These are phyloP conservation scores for Strigops habroptila DNA, from an alignment of 2,113 vertebrate species.

Conservation along the genomic window DNA sequence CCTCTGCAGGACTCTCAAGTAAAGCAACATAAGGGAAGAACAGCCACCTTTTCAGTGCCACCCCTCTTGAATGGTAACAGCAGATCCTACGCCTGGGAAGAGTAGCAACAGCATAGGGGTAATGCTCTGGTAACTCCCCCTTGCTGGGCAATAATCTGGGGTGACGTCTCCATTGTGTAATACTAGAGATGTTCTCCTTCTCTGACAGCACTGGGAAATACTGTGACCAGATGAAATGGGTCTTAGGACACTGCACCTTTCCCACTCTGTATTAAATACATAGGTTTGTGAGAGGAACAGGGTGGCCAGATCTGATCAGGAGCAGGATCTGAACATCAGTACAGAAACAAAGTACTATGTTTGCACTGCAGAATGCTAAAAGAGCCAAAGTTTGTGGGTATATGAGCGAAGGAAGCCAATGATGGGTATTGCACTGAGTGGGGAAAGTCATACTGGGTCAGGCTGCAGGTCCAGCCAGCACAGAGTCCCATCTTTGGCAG, in stretches of 20 bases:
- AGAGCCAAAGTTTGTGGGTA: neutral
- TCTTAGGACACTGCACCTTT: neutral
- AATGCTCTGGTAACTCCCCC: neutral
- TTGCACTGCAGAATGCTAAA: neutral
- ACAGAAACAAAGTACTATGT: neutral
- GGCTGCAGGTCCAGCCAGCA: neutral
- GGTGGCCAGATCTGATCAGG: neutral
- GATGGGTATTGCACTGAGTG: fast-evolving
- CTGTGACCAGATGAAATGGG: neutral
- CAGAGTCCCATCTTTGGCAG: neutral
- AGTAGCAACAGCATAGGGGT: neutral
- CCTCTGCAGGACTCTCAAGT: neutral
- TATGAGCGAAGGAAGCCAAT: neutral
- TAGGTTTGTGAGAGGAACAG: neutral
- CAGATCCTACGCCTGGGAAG: neutral
- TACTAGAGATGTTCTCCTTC: neutral
- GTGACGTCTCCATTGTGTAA: fast-evolving
- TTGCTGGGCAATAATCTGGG: neutral
- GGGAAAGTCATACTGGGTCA: neutral
- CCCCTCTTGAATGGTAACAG: neutral
- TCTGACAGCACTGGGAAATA: neutral
- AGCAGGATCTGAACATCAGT: neutral
- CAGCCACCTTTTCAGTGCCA: neutral
- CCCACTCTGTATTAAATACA: neutral
- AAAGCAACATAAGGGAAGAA: neutral